Conservation (phyloP, 2,888 invertebrate species). For the Pristionchus fissidentatus region DNA sequence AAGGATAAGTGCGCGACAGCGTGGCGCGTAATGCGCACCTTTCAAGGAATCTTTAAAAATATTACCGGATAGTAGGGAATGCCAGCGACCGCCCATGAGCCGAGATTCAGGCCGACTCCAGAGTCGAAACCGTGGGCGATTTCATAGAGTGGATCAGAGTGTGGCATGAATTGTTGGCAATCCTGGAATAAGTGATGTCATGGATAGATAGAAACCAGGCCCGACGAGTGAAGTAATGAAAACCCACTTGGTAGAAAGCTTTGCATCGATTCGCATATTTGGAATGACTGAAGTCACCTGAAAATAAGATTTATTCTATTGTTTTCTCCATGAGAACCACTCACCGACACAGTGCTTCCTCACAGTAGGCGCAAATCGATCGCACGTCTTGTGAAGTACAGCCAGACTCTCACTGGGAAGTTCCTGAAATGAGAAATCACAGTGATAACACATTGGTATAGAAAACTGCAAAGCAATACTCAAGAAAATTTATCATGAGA, state of each 20-base stretch:
- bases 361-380: slow-evolving; percentile 60
- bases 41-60: slow-evolving; percentile 36
- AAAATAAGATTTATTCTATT: slow-evolving; percentile 45
- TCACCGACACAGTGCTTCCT: slow-evolving; percentile 57
- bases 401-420: slow-evolving; percentile 8
- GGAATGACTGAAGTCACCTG: not conserved
- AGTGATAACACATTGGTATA: too few relatives aligned
- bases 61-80: slow-evolving; percentile 71
- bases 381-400: slow-evolving; percentile 34
- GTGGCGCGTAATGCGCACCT: not conserved
- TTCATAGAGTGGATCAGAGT: slow-evolving; percentile 66
- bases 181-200: slow-evolving; percentile 54
- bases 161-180: slow-evolving; percentile 66
- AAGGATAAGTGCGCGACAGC: not conserved
- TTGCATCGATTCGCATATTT: slow-evolving; percentile 63
- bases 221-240: not conserved
- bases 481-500: too few relatives aligned
- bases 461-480: too few relatives aligned
- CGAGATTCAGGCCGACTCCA: slow-evolving; percentile 64
- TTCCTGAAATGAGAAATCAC: not conserved
- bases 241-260: slow-evolving; percentile 64
- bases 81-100: slow-evolving; percentile 69
- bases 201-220: not conserved
- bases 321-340: slow-evolving; percentile 53
- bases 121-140: slow-evolving; percentile 43